Conservation (phyloP, 2,888 invertebrate species). For the Himalopsyche anomala region DNA sequence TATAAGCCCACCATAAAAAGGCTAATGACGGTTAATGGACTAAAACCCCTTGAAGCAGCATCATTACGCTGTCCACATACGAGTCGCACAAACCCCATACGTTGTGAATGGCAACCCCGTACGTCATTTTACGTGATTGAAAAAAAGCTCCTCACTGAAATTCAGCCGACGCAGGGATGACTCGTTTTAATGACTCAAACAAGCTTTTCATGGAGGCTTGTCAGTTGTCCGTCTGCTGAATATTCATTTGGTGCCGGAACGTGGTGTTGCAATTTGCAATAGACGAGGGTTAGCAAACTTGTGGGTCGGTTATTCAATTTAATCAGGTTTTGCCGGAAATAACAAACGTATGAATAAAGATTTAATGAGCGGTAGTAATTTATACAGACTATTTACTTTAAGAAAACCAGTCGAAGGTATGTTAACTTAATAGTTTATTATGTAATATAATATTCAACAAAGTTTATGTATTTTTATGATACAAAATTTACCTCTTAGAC, state of each 20-base stretch:
- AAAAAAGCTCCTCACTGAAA: background rate
- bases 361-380: too few species aligned
- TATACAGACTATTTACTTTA: too few species aligned
- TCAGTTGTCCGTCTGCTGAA: constrained; percentile 10
- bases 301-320: background rate
- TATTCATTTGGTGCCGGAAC: constrained; percentile 11
- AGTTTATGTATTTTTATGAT: too few species aligned
- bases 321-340: too few species aligned
- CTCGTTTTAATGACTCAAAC: constrained; percentile 26
- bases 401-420: too few species aligned
- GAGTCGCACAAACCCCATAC: constrained; percentile 15
- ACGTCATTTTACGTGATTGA: constrained; percentile 34
- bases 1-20: constrained; percentile 26
- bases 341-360: too few species aligned
- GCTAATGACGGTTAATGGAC: constrained; percentile 34
- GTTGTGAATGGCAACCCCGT: constrained; percentile 2
- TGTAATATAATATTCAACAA: too few species aligned
- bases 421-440: too few species aligned
- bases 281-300: constrained; percentile 20
- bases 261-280: constrained; percentile 31
- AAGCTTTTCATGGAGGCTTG: constrained; percentile 21
- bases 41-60: constrained; percentile 14
- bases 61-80: constrained; percentile 26
- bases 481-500: too few species aligned
- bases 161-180: background rate